phyloP scores from a whole-genome alignment of 2,888 invertebrate species.

The Yponomeuta cagnagella region DNA sequence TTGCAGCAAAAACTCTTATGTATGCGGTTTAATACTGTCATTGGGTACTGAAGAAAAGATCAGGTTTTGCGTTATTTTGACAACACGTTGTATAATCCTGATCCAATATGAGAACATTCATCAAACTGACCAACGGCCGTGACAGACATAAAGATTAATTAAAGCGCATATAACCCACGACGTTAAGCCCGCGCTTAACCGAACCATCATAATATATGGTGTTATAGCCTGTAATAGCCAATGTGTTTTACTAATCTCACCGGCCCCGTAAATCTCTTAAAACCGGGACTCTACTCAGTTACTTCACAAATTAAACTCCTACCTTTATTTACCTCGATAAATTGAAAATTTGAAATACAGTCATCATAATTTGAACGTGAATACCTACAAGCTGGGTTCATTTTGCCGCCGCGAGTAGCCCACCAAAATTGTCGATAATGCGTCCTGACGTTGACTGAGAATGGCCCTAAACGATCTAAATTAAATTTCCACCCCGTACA shows the following conservation, averaged over 20 bases:
- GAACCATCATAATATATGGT: neutral
- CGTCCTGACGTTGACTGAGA: conserved; percentile 1
- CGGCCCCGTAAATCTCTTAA: neutral
- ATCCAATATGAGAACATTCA: neutral
- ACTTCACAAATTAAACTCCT: neutral
- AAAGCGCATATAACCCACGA: neutral
- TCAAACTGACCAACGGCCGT: neutral
- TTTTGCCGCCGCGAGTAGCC: neutral
- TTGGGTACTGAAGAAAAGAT: too few species aligned
- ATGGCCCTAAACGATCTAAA: neutral
- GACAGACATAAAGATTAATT: conserved; percentile 1
- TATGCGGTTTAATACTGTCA: too few species aligned
- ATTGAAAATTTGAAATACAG: too few species aligned
- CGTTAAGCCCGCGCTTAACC: neutral
- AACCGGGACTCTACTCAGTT: neutral
- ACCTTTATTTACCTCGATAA: too few species aligned
- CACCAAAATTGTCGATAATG: neutral
- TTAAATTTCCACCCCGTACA: neutral
- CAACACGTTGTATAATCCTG: neutral
- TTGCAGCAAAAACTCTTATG: too few species aligned
- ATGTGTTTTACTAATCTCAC: neutral
- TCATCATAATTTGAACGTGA: too few species aligned
- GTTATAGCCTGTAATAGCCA: neutral
- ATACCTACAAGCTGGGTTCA: neutral
- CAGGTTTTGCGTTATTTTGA: too few species aligned